Percentiles rank a stretch among this genome's conserved stretches.
phyloP scores from a whole-genome alignment of 2,888 invertebrate species.

The Hydriomena furcata region DNA sequence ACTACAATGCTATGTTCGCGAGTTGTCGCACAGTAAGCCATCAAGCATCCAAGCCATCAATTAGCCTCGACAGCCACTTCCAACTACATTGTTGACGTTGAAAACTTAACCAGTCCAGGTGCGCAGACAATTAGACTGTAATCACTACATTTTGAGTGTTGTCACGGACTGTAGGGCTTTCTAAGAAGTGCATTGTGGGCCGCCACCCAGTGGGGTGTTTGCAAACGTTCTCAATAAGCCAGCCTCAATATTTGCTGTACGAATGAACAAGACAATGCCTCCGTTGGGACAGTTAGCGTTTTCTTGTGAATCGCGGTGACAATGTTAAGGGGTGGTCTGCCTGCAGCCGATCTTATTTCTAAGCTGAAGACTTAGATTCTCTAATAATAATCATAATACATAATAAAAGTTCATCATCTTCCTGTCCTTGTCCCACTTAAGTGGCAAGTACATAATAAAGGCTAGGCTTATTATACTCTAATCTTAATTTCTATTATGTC shows the following conservation, averaged over 20 bases:
- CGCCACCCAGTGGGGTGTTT: constrained; percentile 80
- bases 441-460: too few relatives aligned
- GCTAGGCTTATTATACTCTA: too few relatives aligned
- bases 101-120: constrained; percentile 78
- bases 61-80: constrained; percentile 56
- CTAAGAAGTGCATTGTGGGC: constrained; percentile 71
- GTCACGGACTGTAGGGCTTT: constrained; percentile 66
- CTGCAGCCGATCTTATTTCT: constrained; percentile 23
- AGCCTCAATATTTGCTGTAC: constrained; percentile 78
- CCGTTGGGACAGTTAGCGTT: constrained; percentile 74
- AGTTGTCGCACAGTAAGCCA: constrained; percentile 52
- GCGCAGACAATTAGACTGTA: constrained; percentile 76
- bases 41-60: constrained; percentile 53
- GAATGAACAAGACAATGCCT: constrained; percentile 80
- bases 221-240: constrained; percentile 75
- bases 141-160: constrained; percentile 79
- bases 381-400: too few relatives aligned
- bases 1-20: constrained; percentile 45
- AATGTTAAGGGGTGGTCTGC: constrained; percentile 50
- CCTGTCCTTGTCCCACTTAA: too few relatives aligned
- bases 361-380: too few relatives aligned
- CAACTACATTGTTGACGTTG: constrained; percentile 67
- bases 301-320: constrained; percentile 62
- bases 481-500: too few relatives aligned
- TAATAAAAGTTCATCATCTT: too few relatives aligned